A percentile compares a stretch with the other conserved stretches of the same genome.
Conservation (phyloP, 2,888 invertebrate genomes). For the Pemphredon lugubris region DNA sequence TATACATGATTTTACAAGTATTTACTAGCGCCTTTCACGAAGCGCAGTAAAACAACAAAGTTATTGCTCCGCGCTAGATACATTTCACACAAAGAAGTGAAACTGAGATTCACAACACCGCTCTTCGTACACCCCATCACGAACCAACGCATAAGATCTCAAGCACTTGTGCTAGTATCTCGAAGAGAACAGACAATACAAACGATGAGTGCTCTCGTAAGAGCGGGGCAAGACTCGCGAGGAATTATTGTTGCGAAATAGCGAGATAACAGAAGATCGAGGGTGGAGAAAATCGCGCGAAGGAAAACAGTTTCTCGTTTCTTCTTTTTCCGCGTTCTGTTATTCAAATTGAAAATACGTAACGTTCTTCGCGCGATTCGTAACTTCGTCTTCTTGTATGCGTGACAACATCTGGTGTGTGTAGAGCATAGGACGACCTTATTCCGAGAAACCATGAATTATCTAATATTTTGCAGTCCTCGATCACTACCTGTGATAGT, state of each 20-base stretch:
- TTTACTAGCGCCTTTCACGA: constrained; percentile 9
- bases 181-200: constrained; percentile 15
- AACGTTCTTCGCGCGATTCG: constrained; percentile 32
- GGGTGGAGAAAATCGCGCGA: constrained; percentile 51
- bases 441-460: constrained; percentile 60
- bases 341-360: background rate
- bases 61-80: constrained; percentile 5
- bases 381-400: constrained; percentile 31
- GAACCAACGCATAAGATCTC: constrained; percentile 3
- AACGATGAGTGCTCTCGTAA: constrained; percentile 27
- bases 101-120: constrained; percentile 54
- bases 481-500: constrained; percentile 1
- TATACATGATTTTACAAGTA: constrained; percentile 27
- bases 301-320: constrained; percentile 6
- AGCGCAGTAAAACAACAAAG: constrained; percentile 22
- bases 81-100: background rate
- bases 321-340: background rate
- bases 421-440: constrained; percentile 49
- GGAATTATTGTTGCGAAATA: constrained; percentile 34
- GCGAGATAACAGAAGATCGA: constrained; percentile 31
- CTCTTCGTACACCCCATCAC: constrained; percentile 1
- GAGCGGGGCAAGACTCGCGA: constrained; percentile 49
- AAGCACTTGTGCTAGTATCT: constrained; percentile 37
- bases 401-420: constrained; percentile 62
- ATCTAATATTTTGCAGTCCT: constrained; percentile 1